Conservation (phyloP, 1,140 invertebrate species). For the Zaprionus lachaisei region DNA sequence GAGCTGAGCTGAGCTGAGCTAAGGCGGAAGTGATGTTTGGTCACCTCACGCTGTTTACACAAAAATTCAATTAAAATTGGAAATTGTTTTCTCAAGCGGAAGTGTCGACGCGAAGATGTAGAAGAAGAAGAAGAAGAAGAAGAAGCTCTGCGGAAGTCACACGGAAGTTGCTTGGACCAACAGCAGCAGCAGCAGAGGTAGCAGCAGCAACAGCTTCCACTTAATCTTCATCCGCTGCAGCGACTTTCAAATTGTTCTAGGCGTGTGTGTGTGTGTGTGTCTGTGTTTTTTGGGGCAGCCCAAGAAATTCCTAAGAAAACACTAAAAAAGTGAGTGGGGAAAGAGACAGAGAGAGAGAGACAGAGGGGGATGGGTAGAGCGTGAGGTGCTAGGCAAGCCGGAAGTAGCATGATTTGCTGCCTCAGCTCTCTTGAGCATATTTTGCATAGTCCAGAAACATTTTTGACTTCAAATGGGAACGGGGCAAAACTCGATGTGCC, state of each 20-base stretch:
- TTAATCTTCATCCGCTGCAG: slow-evolving; percentile 41
- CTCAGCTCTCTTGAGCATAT: slow-evolving; percentile 39
- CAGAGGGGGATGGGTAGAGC: background rate
- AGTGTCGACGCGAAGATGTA: slow-evolving; percentile 34
- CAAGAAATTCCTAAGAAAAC: slow-evolving; percentile 71
- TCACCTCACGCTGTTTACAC: slow-evolving; percentile 73
- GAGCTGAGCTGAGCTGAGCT: slow-evolving; percentile 9
- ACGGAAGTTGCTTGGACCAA: slow-evolving; percentile 77
- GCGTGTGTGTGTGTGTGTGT: background rate
- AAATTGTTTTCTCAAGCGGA: slow-evolving; percentile 70
- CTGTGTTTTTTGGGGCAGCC: slow-evolving; percentile 18
- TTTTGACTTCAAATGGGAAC: slow-evolving; percentile 37
- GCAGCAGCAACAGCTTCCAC: slow-evolving; percentile 31
- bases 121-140: slow-evolving; percentile 16
- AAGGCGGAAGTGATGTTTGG: slow-evolving; percentile 57
- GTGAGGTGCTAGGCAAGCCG: background rate
- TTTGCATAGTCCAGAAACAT: slow-evolving; percentile 62
- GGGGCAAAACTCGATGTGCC: slow-evolving; percentile 61
- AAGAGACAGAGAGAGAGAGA: slow-evolving; percentile 12
- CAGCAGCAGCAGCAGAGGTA: background rate
- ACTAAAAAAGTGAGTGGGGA: slow-evolving; percentile 30
- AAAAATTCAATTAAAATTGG: slow-evolving; percentile 80
- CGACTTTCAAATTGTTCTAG: slow-evolving; percentile 36
- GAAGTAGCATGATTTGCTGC: slow-evolving; percentile 32
- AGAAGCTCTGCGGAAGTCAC: slow-evolving; percentile 71